A percentile compares a stretch with the other conserved stretches of the same genome.
Conservation (phyloP, 35 echinoderm and acorn worm genomes). For the Heliocidaris tuberculata region DNA sequence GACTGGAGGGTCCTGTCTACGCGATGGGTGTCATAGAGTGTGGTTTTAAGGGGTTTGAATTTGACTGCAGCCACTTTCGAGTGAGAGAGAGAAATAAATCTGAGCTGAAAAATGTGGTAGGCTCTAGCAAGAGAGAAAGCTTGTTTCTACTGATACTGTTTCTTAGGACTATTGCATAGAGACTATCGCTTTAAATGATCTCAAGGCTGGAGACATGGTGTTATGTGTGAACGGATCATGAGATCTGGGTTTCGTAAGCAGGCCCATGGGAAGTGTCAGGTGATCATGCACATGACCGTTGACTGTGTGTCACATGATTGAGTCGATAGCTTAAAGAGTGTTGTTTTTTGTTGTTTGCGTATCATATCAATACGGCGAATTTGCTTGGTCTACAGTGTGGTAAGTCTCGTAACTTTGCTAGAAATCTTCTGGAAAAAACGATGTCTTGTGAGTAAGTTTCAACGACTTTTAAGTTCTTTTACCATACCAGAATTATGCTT, state of each 20-base stretch:
- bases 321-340: neutral
- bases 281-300: neutral
- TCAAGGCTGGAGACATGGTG: neutral
- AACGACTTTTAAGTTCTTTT: neutral
- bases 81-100: neutral
- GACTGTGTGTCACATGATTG: neutral
- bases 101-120: neutral
- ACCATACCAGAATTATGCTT: neutral
- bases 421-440: neutral
- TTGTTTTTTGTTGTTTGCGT: slow-evolving; percentile 12
- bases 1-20: neutral
- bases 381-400: neutral
- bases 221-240: neutral
- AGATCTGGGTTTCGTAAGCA: neutral
- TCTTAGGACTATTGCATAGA: neutral
- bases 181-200: neutral
- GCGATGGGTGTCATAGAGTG: neutral
- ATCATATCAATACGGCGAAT: neutral
- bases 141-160: slow-evolving; percentile 2
- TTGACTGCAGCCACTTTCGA: neutral
- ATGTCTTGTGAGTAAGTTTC: neutral
- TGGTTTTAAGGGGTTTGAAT: neutral
- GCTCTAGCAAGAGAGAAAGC: neutral
- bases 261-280: neutral
- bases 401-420: neutral